Evolutionary conservation across 2,888 invertebrate genomes (phyloP).

Genomic region (Mantis religiosa): DNA sequence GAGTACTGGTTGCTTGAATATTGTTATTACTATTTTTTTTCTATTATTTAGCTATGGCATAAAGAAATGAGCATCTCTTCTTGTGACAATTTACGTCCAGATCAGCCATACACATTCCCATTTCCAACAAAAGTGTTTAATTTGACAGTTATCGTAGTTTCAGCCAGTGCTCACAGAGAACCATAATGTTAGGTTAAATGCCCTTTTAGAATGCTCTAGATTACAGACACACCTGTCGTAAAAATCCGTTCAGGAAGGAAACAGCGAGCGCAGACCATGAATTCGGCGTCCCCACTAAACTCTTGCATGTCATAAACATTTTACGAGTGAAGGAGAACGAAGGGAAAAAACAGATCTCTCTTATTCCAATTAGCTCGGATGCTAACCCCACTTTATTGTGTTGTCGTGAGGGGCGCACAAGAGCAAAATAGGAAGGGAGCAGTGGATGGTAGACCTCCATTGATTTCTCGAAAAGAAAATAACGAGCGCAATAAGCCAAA

Average conservation of each 20-base stretch:
- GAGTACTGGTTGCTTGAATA: no score
- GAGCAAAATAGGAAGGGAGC: not conserved
- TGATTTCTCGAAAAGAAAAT: not conserved
- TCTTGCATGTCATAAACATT: not conserved
- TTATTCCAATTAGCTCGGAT: not conserved
- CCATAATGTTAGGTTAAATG: no score
- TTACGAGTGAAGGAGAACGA: not conserved
- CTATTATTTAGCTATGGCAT: no score
- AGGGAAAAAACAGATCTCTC: not conserved
- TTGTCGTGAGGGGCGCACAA: not conserved
- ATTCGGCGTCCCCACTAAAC: not conserved
- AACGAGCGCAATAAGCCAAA: not conserved
- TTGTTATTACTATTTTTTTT: no score
- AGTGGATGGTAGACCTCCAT: not conserved
- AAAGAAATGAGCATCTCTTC: no score
- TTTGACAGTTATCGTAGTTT: no score
- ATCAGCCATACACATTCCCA: no score
- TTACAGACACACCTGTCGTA: not conserved
- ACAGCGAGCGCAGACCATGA: no score
- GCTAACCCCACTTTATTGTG: not conserved
- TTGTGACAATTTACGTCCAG: no score
- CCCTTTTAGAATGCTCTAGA: no score
- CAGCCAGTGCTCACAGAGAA: no score
- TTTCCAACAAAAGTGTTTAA: no score
- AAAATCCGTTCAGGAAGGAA: not conserved